Evolutionary conservation across 1,140 invertebrate genomes (phyloP), one percentile per base, ranked within the genome.

Genomic region (Aphis gossypii): DNA sequence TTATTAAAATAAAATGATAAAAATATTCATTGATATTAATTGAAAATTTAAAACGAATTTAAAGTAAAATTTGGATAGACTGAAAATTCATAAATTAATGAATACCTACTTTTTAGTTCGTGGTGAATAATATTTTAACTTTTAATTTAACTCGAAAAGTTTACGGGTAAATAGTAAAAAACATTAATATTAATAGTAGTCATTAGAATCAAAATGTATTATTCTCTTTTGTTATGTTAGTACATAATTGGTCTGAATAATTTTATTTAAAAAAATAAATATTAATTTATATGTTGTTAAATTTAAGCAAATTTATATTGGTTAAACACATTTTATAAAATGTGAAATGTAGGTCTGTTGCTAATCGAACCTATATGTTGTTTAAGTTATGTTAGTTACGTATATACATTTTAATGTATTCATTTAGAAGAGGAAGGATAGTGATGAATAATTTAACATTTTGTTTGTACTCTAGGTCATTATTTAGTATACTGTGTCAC

Each of bases 391-490:
- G 60, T 76, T 76, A n/a, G 18, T 76, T 76, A 76, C 60, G 2
- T 76, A 60, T 11, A 14, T n/a, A n/a, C 5, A n/a, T 76, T 68
- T 14, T 76, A 76, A 76, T 76, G 18, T 76, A n/a, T 76, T 76
- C 60, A n/a, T 68, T 68, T 68, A 18, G 5, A 76, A n/a, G 30
- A 23, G 60, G 60, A 76, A 76, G 60, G 30, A 76, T 76, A 76
- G 60, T n/a, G 60, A n/a, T 76, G 60, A 76, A 76, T 76, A 76
- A n/a, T 76, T 76, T 76, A 76, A 76, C 60, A 76, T 35, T 68
- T 11, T 30, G 30, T 68, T 68, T 68, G n/a, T 30, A 68, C 30
- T 68, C 60, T n/a, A 68, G 60, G 60, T 68, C 30, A 68, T 68
- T 68, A 68, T 68, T 68, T n/a, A 4, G 60, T 68, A 68, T 1